Percentiles rank a stretch among this genome's conserved stretches.
Conservation (phyloP, 2,888 invertebrate species). For the Dasysyrphus tricinctus region DNA sequence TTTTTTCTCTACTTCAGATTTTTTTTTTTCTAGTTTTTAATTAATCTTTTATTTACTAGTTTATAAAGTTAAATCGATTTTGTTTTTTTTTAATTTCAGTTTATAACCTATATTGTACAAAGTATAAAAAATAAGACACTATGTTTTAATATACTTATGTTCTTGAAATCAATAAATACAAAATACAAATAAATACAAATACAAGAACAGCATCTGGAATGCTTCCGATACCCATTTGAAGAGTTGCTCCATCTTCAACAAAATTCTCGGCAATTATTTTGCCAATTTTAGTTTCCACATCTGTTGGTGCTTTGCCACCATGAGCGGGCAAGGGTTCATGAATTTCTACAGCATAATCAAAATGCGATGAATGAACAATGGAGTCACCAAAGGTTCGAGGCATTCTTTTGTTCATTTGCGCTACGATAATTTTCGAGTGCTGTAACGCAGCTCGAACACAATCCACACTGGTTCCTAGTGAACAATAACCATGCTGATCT, state of each 20-base stretch:
- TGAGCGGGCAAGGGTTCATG: constrained; percentile 90
- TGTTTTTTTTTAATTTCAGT: no score
- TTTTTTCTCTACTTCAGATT: no score
- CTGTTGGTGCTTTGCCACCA: constrained; percentile 85
- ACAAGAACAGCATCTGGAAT: constrained; percentile 97
- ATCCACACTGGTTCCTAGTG: constrained; percentile 96
- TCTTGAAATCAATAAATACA: no score
- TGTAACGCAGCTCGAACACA: constrained; percentile 93
- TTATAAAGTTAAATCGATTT: no score
- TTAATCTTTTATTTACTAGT: no score
- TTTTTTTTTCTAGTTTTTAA: no score
- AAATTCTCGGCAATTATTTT: constrained; percentile 94
- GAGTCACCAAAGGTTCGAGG: constrained; percentile 97
- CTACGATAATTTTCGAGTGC: constrained; percentile 94
- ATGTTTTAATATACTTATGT: no score
- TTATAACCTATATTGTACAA: no score
- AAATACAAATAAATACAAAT: no score
- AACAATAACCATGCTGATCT: constrained; percentile 95
- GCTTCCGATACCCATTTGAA: constrained; percentile 96
- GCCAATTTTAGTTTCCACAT: constrained; percentile 91
- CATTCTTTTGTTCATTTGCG: constrained; percentile 93
- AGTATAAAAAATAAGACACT: no score
- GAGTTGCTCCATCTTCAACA: constrained; percentile 95
- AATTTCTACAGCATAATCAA: constrained; percentile 92
- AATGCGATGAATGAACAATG: constrained; percentile 95